Percentiles rank a stretch among this genome's conserved stretches.
Evolutionary conservation across 2,113 vertebrate genomes (phyloP).

Genomic region (Oreotragus oreotragus): DNA sequence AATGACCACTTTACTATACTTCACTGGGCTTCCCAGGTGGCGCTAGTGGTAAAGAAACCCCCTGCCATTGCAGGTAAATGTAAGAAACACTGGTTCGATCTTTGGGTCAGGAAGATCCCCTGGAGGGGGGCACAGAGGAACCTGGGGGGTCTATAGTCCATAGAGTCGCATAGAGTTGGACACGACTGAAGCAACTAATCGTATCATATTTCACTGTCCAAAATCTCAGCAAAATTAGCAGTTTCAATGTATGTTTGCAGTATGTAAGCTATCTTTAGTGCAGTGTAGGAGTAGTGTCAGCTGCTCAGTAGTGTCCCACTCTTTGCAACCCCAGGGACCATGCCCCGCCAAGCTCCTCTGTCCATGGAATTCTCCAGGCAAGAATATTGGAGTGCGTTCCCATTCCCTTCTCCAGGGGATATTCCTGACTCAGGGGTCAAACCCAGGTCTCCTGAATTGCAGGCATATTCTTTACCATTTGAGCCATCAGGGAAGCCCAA

Average conservation of each 20-base stretch:
- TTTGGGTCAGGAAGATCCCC: not conserved
- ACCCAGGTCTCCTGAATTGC: not conserved
- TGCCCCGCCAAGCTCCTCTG: not conserved
- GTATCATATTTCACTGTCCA: not conserved
- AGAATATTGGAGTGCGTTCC: not conserved
- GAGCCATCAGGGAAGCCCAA: not conserved
- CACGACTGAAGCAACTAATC: not conserved
- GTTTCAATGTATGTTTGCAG: not conserved
- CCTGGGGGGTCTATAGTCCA: not conserved
- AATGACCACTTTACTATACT: not conserved
- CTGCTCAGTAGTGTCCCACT: not conserved
- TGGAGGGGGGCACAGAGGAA: not conserved
- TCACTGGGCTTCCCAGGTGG: not conserved
- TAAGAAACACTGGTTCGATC: not conserved
- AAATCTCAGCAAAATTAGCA: not conserved
- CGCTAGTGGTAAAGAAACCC: not conserved
- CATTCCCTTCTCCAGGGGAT: not conserved
- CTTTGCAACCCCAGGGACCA: not conserved
- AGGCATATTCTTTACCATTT: not conserved
- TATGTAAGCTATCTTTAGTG: not conserved
- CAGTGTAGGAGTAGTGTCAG: rapidly evolving
- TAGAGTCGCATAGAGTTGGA: not conserved
- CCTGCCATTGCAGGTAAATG: not conserved
- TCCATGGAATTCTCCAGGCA: not conserved
- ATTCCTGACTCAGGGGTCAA: not conserved